phyloP scores from a whole-genome alignment of 2,113 vertebrate genomes.

The Hyperopisus bebe region DNA sequence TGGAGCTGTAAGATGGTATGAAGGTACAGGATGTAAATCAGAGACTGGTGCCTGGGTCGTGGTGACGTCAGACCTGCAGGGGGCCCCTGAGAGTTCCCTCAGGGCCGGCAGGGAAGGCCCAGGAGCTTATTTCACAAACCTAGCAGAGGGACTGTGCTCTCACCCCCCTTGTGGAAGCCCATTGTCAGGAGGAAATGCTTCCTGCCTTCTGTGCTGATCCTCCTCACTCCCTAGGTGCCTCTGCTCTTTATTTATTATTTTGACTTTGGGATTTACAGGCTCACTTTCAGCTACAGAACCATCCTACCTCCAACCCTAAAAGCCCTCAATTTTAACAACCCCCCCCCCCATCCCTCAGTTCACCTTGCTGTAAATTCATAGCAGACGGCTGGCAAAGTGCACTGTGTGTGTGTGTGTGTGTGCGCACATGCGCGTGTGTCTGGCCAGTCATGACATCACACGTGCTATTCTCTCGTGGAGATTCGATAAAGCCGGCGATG shows the following conservation, averaged over 20 bases:
- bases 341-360: neutral
- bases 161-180: neutral
- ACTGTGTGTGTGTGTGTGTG: neutral
- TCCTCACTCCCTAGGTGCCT: neutral
- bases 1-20: neutral
- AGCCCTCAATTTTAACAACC: neutral
- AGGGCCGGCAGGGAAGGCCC: neutral
- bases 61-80: neutral
- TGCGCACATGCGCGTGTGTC: neutral
- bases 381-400: neutral
- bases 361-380: neutral
- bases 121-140: neutral
- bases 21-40: neutral
- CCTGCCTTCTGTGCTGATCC: neutral
- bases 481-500: constrained; percentile 13
- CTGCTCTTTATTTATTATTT: neutral
- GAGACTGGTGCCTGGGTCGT: neutral
- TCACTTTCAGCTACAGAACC: neutral
- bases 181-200: neutral
- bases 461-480: neutral
- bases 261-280: neutral
- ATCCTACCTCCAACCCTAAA: neutral
- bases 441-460: neutral
- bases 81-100: neutral
- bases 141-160: neutral